A percentile compares a stretch with the other conserved stretches of the same genome.
Conservation (phyloP, 2,113 vertebrate genomes). For the Heptranchias perlo region DNA sequence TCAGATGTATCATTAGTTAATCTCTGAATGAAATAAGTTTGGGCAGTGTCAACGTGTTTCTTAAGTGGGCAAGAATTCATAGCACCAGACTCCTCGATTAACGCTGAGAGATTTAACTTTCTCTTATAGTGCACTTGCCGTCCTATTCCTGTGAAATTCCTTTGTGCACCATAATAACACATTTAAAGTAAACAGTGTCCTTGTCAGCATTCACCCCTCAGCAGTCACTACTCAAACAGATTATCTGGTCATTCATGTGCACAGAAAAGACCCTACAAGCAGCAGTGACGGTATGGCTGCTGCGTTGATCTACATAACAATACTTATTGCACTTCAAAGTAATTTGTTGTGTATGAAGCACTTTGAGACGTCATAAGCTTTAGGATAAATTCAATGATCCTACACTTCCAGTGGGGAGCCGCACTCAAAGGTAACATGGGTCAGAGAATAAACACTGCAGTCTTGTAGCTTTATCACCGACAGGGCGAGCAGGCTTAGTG, state of each 20-base stretch:
- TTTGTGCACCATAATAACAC: not conserved
- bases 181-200: not conserved
- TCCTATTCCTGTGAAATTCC: not conserved
- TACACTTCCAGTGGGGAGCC: not conserved
- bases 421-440: not conserved
- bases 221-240: not conserved
- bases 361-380: not conserved
- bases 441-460: not conserved
- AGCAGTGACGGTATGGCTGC: not conserved
- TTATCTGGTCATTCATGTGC: not conserved
- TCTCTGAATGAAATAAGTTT: not conserved
- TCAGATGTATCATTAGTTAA: not conserved
- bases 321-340: not conserved
- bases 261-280: not conserved
- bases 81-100: not conserved
- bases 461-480: not conserved
- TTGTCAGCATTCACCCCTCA: not conserved
- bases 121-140: too few species aligned
- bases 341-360: too few species aligned
- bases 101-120: not conserved
- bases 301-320: not conserved
- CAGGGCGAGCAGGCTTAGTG: not conserved
- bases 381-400: not conserved
- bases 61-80: not conserved
- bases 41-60: not conserved